Evolutionary conservation across 2,888 invertebrate genomes (phyloP).

Genomic region (Aphrophora alni): DNA sequence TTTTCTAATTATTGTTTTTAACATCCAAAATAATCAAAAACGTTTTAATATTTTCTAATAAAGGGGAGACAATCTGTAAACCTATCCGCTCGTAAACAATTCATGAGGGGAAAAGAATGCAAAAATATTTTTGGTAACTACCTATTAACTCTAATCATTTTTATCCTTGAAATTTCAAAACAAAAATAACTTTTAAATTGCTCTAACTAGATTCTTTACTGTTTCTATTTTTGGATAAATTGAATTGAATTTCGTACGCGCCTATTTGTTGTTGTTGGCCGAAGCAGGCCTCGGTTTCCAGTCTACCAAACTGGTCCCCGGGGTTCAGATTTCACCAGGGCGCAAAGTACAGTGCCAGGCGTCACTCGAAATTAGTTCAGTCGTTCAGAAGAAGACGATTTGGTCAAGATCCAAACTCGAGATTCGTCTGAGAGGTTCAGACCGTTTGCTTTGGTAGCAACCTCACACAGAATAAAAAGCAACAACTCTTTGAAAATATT

Average conservation of each 20-base stretch:
- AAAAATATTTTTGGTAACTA: too few species aligned
- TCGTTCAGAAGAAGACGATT: not conserved
- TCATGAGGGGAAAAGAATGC: too few species aligned
- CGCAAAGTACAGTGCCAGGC: constrained; percentile 3
- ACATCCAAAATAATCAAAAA: too few species aligned
- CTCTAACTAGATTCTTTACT: too few species aligned
- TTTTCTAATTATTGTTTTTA: too few species aligned
- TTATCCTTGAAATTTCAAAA: too few species aligned
- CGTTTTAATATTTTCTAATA: too few species aligned
- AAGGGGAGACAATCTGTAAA: too few species aligned
- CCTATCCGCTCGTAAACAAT: too few species aligned
- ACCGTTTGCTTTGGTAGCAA: not conserved
- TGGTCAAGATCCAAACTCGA: not conserved
- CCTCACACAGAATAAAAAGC: not conserved
- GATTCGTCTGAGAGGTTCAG: not conserved
- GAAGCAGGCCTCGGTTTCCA: not conserved
- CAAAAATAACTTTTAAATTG: too few species aligned
- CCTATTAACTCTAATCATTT: too few species aligned
- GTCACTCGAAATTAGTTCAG: not conserved
- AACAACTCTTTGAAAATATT: constrained; percentile 6
- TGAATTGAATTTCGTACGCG: not conserved
- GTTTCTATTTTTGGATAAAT: not conserved
- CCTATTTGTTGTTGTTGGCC: not conserved
- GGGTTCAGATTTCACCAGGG: constrained; percentile 2
- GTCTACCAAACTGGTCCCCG: not conserved